These are phyloP conservation scores for Tetropium fuscum DNA, from an alignment of 2,888 invertebrate species.

Conservation along the genomic window DNA sequence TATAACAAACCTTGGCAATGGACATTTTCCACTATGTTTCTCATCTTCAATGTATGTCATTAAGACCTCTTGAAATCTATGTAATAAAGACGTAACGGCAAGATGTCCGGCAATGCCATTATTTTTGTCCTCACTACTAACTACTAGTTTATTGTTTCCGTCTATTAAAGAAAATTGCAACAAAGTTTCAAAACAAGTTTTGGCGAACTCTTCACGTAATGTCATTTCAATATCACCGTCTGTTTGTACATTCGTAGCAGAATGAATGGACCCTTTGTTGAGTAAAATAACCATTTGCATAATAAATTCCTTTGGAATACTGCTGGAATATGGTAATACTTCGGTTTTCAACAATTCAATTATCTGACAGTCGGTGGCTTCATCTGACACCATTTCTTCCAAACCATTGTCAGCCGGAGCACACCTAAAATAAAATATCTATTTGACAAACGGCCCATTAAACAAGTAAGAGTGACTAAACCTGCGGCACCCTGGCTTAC, in stretches of 20 bases:
- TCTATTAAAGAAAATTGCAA: constrained; percentile 92
- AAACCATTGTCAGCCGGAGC: constrained; percentile 71
- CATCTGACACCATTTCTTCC: constrained; percentile 74
- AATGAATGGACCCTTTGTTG: constrained; percentile 88
- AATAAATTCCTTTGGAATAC: constrained; percentile 85
- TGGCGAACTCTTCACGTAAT: constrained; percentile 94
- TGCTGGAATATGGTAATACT: constrained; percentile 82
- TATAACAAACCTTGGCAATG: constrained; percentile 82
- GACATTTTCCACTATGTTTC: constrained; percentile 85
- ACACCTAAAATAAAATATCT: constrained; percentile 59
- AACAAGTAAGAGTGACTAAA: not conserved
- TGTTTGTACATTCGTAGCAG: constrained; percentile 75
- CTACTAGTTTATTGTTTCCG: constrained; percentile 66
- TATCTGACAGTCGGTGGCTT: constrained; percentile 85
- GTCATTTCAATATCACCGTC: constrained; percentile 85
- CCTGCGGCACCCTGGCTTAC: not conserved
- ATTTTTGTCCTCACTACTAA: constrained; percentile 63
- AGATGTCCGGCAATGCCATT: constrained; percentile 77
- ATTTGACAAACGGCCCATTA: not conserved
- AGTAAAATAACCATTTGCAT: constrained; percentile 85
- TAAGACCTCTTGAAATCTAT: constrained; percentile 93
- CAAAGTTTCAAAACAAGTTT: constrained; percentile 95
- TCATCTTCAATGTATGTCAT: constrained; percentile 89
- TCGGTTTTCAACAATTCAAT: constrained; percentile 85
- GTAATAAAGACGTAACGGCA: constrained; percentile 92